Base-by-base conservation (phyloP, 2,888 invertebrate species). In the Drosophila suboccidentalis region DNA sequence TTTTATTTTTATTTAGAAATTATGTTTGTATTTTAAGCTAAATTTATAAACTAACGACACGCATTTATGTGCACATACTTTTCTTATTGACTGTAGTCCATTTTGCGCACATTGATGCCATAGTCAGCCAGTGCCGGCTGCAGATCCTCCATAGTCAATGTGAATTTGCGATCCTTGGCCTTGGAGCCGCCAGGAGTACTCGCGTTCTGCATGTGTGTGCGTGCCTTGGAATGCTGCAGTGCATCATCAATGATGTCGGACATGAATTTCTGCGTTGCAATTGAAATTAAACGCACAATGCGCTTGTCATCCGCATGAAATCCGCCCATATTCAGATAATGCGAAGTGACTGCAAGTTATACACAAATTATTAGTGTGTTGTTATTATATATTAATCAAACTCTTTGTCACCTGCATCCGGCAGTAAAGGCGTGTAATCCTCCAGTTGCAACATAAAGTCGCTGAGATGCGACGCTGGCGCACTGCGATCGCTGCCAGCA, bases 221-320 rank as follows among this genome's bases (percentile, higher is more conserved):
- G 94, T 93, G 98, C 97, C 92, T 98, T 98, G 92, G 98, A 98
- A 91, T 99, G 98, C 90, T 99, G 99, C 43, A 99, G 94, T 0
- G 99, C 98, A 93, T 99, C 99, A 88, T 98, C 98, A 0, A 98
- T 98, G 70, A 99, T 97, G 92, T 99, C 99, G 0, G 99, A 98
- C 63, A 99, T 96, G 91, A 98, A 99, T 92, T 99, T 99, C 92
- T 99, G 99, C 0, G 98, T 97, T 3, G 99, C 98, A 64, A 99
- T 93, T 0, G 99, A 98, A 73, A 99, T 96, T 26, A 99, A 94
- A 0, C 99, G 95, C 1, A 98, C 95, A 78, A 97, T 95, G 89
- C 98, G 95, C 1, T 98, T 98, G 93, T 99, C 99, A 63, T 96
- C 95, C 0, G 98, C 95, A 90, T 98, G 97, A 91, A 99, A 98